Evolutionary conservation across 2,797 vertebrate genomes (phyloP), one percentile per base, ranked within the genome.

Genomic region (Pangasius krempfi): DNA sequence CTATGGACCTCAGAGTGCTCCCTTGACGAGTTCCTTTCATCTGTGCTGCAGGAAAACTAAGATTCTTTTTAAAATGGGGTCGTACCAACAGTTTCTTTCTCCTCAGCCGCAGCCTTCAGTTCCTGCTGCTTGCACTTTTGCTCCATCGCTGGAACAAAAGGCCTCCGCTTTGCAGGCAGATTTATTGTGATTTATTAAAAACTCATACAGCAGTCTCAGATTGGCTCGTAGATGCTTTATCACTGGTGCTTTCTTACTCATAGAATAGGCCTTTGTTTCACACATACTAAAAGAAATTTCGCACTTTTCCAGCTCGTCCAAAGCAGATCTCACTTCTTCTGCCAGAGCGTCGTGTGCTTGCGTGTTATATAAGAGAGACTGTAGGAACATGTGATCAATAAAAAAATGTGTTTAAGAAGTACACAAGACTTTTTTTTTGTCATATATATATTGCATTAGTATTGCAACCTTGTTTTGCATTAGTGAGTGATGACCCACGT

Each of bases 131-230:
- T 50, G 13, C 13, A 22, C 25, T 70, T 58, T 50, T 7, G 64
- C 44, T 70, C 64, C n/a, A 4, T 52, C n/a, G 10, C 25, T 44
- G 56, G 58, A 37, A 64, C 58, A 62, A 64, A 47, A 83, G 58
- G 56, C 58, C 40, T 80, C 30, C 16, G 7, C 6, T 83, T 83
- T 47, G 40, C 25, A 62, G 60, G 40, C 64, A 33, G 64, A 70
- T 70, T 84, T 84, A 70, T 70, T 70, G n/a, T 84, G n/a, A 84
- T 84, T 84, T 54, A 84, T 84, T 84, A 68, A 84, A 70, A 54
- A 33, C 83, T 25, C 30, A 7, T n/a, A 54, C 37, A 62, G 37
- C 25, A 33, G 37, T n/a, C 27, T 22, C 27, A 66, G 44, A 68
- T 84, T 66, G n/a, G 44, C 62, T 68, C 4, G 5, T 22, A 22